These are phyloP conservation scores for human DNA, from an alignment of 2,113 vertebrate genomes.

Conservation along the genomic window DNA sequence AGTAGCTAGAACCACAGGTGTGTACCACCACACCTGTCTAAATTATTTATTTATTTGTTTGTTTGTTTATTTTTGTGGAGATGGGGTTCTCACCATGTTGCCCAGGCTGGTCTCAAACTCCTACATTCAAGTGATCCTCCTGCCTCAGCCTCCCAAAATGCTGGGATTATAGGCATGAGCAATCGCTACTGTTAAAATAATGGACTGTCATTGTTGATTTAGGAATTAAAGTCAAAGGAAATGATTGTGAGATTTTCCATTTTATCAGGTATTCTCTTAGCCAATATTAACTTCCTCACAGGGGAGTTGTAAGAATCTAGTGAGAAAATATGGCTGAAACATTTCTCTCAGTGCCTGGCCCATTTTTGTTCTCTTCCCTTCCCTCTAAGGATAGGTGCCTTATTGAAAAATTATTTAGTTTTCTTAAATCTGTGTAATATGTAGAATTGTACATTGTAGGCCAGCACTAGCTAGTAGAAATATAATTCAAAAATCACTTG, in stretches of 20 bases:
- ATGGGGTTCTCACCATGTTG: too few relatives aligned
- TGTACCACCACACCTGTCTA: too few relatives aligned
- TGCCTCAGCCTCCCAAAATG: too few relatives aligned
- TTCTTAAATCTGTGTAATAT: not conserved
- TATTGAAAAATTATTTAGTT: not conserved
- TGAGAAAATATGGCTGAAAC: not conserved
- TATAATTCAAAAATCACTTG: not conserved
- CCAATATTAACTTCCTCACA: not conserved
- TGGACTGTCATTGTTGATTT: not conserved
- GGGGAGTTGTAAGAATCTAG: not conserved
- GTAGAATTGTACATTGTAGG: not conserved
- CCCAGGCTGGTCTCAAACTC: too few relatives aligned
- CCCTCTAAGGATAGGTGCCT: not conserved
- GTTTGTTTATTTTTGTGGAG: too few relatives aligned
- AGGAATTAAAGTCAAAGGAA: not conserved
- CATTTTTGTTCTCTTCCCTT: not conserved
- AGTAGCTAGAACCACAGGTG: too few relatives aligned
- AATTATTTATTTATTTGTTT: too few relatives aligned
- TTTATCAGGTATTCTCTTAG: not conserved
- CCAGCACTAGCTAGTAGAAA: not conserved
- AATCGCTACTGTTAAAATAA: not conserved
- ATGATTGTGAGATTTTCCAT: not conserved
- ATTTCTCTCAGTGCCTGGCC: not conserved
- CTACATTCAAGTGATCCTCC: too few relatives aligned
- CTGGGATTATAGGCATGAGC: not conserved